Conservation (phyloP, 2,888 invertebrate genomes). For the Rapana venosa region DNA sequence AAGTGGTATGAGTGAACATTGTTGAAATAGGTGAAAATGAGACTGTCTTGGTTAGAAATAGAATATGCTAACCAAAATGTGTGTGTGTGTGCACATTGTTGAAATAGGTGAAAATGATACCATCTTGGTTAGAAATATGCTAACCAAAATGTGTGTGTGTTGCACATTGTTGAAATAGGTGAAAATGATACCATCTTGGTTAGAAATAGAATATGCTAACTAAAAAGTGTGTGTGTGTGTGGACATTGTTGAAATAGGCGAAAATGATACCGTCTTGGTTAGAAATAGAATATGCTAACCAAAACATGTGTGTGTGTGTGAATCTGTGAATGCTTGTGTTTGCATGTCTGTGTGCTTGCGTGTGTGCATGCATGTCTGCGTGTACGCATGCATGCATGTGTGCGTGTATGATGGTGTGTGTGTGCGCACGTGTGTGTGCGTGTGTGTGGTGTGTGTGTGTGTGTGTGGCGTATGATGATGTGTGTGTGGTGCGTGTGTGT, state of each 20-base stretch:
- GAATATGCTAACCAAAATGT: not conserved
- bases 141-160: too few relatives aligned
- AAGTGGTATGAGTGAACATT: too few relatives aligned
- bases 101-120: not conserved
- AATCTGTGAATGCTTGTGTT: not conserved
- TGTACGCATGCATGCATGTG: not conserved
- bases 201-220: not conserved
- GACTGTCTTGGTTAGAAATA: not conserved
- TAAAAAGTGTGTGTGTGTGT: too few relatives aligned
- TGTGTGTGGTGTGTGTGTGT: too few relatives aligned
- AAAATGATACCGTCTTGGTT: not conserved
- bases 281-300: not conserved
- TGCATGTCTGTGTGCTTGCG: not conserved
- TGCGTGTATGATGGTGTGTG: not conserved
- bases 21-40: not conserved
- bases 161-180: not conserved
- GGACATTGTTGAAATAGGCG: not conserved
- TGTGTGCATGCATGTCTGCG: not conserved
- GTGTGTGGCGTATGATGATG: not conserved
- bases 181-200: not conserved
- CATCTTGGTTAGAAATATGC: not conserved
- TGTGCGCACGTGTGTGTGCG: slow-evolving; percentile 63
- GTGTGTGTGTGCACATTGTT: not conserved
- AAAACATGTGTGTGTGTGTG: not conserved
- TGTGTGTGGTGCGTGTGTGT: slow-evolving; percentile 9